These are phyloP conservation scores for Hanleya hanleyi DNA, from an alignment of 2,888 invertebrate species.

Conservation along the genomic window DNA sequence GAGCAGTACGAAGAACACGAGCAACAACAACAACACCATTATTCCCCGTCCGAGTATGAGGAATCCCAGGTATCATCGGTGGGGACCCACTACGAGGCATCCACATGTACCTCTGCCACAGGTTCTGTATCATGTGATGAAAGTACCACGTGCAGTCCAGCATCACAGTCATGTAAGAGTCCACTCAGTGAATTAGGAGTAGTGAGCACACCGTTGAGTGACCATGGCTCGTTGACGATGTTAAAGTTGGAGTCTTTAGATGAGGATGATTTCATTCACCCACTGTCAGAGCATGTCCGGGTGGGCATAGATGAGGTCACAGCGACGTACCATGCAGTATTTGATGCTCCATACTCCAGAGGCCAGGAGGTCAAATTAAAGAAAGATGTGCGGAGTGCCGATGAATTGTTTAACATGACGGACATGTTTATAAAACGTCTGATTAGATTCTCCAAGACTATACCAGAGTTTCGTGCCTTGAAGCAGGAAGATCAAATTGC, in stretches of 20 bases:
- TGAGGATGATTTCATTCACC: conserved; percentile 25
- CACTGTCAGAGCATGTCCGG: conserved; percentile 28
- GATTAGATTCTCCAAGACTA: conserved; percentile 77
- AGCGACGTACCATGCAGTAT: conserved; percentile 37
- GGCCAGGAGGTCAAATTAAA: conserved; percentile 50
- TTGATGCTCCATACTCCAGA: conserved; percentile 57
- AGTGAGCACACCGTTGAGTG: background rate
- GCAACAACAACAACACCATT: no score
- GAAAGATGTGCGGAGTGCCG: conserved; percentile 51
- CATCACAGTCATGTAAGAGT: no score
- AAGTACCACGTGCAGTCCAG: no score
- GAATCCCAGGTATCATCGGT: no score
- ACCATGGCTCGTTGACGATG: background rate
- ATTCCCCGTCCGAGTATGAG: no score
- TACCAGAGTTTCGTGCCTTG: conserved; percentile 89
- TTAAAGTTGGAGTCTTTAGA: conserved; percentile 2
- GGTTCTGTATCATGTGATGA: no score
- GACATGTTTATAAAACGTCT: conserved; percentile 80
- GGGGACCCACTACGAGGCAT: no score
- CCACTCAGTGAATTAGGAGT: background rate
- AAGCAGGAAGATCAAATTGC: conserved; percentile 94
- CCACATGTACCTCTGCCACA: no score
- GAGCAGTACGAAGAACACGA: no score
- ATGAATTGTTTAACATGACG: conserved; percentile 66
- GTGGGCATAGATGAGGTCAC: conserved; percentile 23